Evolutionary conservation across 2,797 vertebrate genomes (phyloP).

Genomic region (Numenius phaeopus): DNA sequence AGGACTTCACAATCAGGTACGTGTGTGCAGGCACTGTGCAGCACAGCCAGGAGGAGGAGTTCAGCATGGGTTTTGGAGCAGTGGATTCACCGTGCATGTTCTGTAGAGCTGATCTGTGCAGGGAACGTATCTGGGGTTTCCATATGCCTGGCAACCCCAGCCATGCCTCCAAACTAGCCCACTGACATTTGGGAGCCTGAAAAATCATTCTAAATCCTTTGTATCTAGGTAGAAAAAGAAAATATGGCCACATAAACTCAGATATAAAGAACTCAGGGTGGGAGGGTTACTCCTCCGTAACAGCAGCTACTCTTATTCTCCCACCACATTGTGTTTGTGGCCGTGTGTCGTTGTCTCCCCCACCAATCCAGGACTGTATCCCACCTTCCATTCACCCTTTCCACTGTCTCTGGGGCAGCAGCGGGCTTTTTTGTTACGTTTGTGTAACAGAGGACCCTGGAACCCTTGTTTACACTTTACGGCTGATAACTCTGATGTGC

Average conservation of each 20-base stretch:
- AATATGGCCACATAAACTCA: not conserved
- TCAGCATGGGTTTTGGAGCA: not conserved
- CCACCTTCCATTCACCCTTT: not conserved
- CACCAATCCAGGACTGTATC: not conserved
- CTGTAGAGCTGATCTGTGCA: not conserved
- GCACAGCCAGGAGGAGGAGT: not conserved
- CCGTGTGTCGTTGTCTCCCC: too few relatives aligned
- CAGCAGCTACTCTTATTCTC: not conserved
- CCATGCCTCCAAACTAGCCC: not conserved
- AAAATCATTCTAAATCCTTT: not conserved
- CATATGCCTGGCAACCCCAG: not conserved
- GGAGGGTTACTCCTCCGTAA: not conserved
- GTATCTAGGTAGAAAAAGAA: not conserved
- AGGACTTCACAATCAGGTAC: not conserved
- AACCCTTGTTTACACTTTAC: not conserved
- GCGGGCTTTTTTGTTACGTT: not conserved
- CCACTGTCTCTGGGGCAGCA: not conserved
- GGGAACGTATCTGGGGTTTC: not conserved
- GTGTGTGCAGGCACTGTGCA: not conserved
- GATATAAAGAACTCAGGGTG: not conserved
- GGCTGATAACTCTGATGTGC: not conserved
- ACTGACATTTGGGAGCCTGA: not conserved
- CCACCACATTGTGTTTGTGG: rapidly evolving
- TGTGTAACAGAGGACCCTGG: not conserved
- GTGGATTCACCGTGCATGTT: not conserved